A percentile compares a stretch with the other conserved stretches of the same genome.
phyloP scores from a whole-genome alignment of 2,888 invertebrate species.

The Drosophila conformis region DNA sequence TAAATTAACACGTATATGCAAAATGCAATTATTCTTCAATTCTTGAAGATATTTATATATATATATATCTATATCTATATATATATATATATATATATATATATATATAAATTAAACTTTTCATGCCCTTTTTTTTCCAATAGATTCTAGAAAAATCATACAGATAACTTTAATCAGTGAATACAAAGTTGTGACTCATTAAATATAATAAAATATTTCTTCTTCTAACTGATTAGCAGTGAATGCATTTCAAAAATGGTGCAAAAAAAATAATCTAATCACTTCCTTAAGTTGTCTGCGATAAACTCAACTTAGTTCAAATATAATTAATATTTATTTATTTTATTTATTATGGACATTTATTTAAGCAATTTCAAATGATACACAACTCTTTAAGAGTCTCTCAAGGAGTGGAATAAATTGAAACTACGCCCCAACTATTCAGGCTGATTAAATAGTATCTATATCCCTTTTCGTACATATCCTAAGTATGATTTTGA shows the following conservation, averaged over 20 bases:
- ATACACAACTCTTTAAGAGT: background rate
- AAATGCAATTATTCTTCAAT: background rate
- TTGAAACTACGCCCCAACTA: background rate
- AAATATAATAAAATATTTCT: background rate
- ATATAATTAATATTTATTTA: background rate
- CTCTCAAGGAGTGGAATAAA: background rate
- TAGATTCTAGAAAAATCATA: background rate
- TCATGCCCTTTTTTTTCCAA: background rate
- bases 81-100: too few relatives aligned
- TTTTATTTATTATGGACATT: background rate
- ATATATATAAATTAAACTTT: background rate
- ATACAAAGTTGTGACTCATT: slow-evolving; percentile 8
- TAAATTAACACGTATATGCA: background rate
- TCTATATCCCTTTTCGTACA: background rate
- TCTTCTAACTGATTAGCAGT: background rate
- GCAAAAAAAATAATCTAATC: slow-evolving; percentile 8
- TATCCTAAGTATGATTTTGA: background rate
- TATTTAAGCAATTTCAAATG: background rate
- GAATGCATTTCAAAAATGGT: background rate
- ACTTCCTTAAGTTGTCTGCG: background rate
- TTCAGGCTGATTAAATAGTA: background rate
- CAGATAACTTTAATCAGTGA: background rate
- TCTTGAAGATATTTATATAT: background rate
- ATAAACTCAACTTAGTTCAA: background rate
- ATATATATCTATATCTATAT: background rate